phyloP scores from a whole-genome alignment of 2,888 invertebrate genomes.

The Willowsia nigromaculata region DNA sequence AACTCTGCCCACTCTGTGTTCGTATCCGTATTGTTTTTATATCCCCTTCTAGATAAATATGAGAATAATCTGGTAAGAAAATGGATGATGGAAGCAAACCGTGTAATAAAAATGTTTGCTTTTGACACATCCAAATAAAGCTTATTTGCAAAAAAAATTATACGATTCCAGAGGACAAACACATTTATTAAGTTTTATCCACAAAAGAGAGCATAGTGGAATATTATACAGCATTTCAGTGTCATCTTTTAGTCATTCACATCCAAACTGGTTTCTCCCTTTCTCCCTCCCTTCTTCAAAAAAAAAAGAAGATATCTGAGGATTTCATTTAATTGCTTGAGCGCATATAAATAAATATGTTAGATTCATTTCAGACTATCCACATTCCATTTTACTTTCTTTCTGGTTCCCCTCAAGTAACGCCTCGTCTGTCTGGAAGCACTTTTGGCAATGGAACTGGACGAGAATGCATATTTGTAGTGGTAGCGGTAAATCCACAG shows the following conservation, averaged over 20 bases:
- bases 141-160: background rate
- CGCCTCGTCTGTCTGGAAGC: background rate
- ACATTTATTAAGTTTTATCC: background rate
- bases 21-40: background rate
- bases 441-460: conserved; percentile 25
- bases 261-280: conserved; percentile 17
- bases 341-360: conserved; percentile 53
- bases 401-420: background rate
- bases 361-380: conserved; percentile 14
- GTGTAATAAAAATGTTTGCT: conserved; percentile 29
- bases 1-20: background rate
- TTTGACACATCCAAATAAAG: conserved; percentile 12
- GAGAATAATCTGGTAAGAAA: background rate
- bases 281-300: background rate
- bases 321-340: conserved; percentile 64
- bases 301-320: conserved; percentile 39
- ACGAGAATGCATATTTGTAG: background rate
- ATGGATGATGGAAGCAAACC: background rate
- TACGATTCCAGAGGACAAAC: background rate
- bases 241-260: background rate
- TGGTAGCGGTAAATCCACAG: background rate
- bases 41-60: background rate
- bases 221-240: background rate
- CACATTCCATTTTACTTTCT: background rate
- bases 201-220: no score